phyloP scores from a whole-genome alignment of 1,140 invertebrate genomes.

The Branchinecta lynchi region DNA sequence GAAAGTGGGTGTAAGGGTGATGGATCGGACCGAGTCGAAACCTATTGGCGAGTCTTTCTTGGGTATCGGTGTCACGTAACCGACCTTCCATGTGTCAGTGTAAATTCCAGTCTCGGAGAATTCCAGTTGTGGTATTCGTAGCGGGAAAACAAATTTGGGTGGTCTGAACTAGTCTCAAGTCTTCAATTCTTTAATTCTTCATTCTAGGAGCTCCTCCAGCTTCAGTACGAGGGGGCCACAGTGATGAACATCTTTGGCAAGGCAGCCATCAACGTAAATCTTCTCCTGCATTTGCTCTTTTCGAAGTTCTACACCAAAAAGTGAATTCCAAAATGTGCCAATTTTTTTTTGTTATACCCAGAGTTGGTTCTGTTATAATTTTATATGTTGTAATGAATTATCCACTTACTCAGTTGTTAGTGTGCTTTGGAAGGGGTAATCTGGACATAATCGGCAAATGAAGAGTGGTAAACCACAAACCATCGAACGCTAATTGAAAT shows the following conservation, averaged over 20 bases:
- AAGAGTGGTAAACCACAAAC: no score
- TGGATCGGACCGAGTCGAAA: no score
- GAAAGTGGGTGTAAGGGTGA: no score
- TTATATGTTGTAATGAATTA: no score
- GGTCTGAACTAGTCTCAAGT: neutral
- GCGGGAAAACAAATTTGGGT: neutral
- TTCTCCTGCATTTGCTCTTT: slow-evolving; percentile 56
- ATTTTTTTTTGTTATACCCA: no score
- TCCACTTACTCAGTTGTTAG: no score
- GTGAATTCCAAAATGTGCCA: neutral
- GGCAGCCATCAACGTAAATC: slow-evolving; percentile 60
- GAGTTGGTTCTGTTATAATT: no score
- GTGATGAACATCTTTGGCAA: slow-evolving; percentile 65
- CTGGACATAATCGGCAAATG: no score
- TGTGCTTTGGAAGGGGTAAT: no score
- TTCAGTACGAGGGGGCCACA: slow-evolving; percentile 59
- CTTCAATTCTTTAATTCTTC: slow-evolving; percentile 15
- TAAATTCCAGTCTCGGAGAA: slow-evolving; percentile 20
- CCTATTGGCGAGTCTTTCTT: neutral
- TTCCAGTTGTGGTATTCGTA: neutral
- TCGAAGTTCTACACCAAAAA: slow-evolving; percentile 57
- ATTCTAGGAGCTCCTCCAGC: slow-evolving; percentile 50
- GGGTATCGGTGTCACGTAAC: no score
- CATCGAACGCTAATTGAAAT: no score
- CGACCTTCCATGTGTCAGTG: slow-evolving; percentile 14